Base-by-base conservation (phyloP, 2,113 vertebrate species). In the Rallus limicola region DNA sequence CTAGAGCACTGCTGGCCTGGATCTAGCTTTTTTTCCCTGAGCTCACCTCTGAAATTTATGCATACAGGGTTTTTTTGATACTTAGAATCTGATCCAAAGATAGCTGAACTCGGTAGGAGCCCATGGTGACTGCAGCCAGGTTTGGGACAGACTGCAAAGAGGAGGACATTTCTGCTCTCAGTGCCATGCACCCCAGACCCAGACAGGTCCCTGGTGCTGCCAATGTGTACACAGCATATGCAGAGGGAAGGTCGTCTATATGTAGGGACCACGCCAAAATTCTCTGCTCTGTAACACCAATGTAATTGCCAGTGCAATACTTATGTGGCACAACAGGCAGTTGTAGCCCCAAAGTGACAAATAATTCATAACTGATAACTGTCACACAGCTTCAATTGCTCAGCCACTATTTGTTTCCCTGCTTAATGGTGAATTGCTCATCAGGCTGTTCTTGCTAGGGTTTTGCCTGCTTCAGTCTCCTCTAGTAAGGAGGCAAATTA, bases 181-280 rank as follows among this genome's bases (percentile, higher is more conserved):
- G 53, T 14, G 55, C 38, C 11, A 5, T 2, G 13, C 13, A 20
- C 7, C 6, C 6, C 20, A 33, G 58, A 40, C 9, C 7, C 56
- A 46, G 52, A 5, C 13, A 44, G 15, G 21, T 26, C 10, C 26
- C 36, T 18, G 15, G 64, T 0, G 0, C 26, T 56, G 33, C 20
- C 0, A 1, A 16, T 3, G 3, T 6, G 6, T 6, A 26, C n/a
- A 9, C 7, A 34, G 28, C 10, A 75, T 1, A 0, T 2, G 10
- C 17, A 60, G 48, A 63, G 11, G 16, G 8, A 79, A 65, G n/a
- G 50, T 5, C 2, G 5, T 26, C 56, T 38, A 5, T 38, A 5
- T 38, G 11, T 24, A 17, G 46, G n/a, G 12, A 42, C 62, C 75
- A 17, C 10, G 16, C 5, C 24, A 19, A 56, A 56, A 2, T 48